Evolutionary conservation across 2,888 invertebrate species (phyloP), one percentile per base, ranked within the genome.

Genomic region (Thumatha senex): DNA sequence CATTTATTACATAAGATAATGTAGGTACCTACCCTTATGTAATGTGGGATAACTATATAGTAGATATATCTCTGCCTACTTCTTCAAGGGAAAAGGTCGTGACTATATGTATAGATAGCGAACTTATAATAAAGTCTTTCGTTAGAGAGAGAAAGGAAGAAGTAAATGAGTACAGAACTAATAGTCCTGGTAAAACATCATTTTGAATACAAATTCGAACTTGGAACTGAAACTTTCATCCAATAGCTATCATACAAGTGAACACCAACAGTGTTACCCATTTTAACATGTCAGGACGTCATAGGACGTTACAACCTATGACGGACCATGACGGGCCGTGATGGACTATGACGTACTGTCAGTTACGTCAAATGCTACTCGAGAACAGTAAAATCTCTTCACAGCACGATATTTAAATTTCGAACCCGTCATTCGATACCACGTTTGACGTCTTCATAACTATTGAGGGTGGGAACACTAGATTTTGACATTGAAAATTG

Each of bases 391-490:
- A 86, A 84, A 87, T 82, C 83, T 83, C 80, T 83, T 83, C 87
- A 82, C 89, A 84, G 85, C 86, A 83, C 80, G 86, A 86, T 81
- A 84, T 83, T 79, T 79, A 77, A 77, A 78, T 85, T 88, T 84
- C 78, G 66, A 71, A 76, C 78, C 62, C 89, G 87, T 89, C 89
- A 88, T 86, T 86, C 80, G 85, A 84, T 87, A 86, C 79, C 63
- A 68, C 70, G 66, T 58, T 80, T 88, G 87, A 90, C 89, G 72
- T 89, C 90, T 89, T 89, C 78, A 89, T 88, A 82, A 82, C 73
- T 75, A 55, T 56, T 51, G 35, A 55, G 41, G 48, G 54, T 40
- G 33, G 58, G 67, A 82, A 80, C 44, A 61, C 50, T 58, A 39
- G 3, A 40, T 30, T 29, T 7, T 38, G 13, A 7, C 13, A 40